Evolutionary conservation across 1,140 invertebrate genomes (phyloP).

Genomic region (Laupala kohalensis): DNA sequence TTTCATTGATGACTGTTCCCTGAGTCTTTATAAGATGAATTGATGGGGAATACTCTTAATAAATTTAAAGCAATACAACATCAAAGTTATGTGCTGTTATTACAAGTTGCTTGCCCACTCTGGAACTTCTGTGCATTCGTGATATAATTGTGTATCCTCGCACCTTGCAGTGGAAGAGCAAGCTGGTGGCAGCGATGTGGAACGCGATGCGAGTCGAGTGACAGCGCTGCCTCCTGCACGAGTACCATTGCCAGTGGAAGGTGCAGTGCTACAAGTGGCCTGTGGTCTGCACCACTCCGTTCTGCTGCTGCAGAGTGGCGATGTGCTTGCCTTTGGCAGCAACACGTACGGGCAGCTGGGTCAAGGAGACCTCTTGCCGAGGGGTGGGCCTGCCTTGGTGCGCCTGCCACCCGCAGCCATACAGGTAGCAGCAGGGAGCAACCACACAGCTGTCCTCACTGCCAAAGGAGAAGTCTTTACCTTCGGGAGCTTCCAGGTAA

Average conservation of each 20-base stretch:
- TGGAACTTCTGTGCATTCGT: too few relatives aligned
- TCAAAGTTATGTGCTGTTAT: too few relatives aligned
- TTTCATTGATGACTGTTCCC: too few relatives aligned
- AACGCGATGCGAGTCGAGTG: slow-evolving; percentile 47
- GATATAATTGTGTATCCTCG: too few relatives aligned
- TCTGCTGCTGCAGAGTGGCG: slow-evolving; percentile 47
- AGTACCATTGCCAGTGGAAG: slow-evolving; percentile 50
- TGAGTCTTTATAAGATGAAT: too few relatives aligned
- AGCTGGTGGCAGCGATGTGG: slow-evolving; percentile 39
- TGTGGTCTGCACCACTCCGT: slow-evolving; percentile 86
- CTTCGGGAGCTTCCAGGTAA: slow-evolving; percentile 79
- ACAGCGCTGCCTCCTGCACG: slow-evolving; percentile 67
- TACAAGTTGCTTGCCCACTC: too few relatives aligned
- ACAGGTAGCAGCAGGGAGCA: slow-evolving; percentile 83
- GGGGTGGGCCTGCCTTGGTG: slow-evolving; percentile 62
- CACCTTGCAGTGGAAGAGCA: slow-evolving; percentile 6
- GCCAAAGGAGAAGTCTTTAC: slow-evolving; percentile 84
- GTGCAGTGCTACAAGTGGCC: slow-evolving; percentile 64
- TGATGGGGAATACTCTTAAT: too few relatives aligned
- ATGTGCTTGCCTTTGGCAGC: slow-evolving; percentile 74
- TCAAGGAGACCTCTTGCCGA: slow-evolving; percentile 63
- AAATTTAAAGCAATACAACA: too few relatives aligned
- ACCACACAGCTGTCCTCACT: slow-evolving; percentile 87
- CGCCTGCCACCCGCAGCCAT: slow-evolving; percentile 50
- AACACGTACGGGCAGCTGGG: slow-evolving; percentile 64